These are phyloP conservation scores for Lapara coniferarum DNA, from an alignment of 2,888 invertebrate genomes.

Conservation along the genomic window DNA sequence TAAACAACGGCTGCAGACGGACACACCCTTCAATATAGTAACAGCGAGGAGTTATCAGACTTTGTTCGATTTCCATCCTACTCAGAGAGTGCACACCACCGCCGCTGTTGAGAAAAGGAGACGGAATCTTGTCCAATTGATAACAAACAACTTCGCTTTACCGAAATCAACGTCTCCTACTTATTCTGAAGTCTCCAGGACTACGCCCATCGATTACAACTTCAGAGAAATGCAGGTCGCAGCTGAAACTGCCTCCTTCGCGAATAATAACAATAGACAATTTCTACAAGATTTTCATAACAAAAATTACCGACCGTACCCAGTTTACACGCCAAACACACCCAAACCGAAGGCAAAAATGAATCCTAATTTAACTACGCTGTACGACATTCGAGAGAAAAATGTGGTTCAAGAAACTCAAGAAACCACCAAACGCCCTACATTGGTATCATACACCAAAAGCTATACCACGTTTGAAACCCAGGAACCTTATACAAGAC, in stretches of 20 bases:
- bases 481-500: constrained; percentile 75
- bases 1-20: constrained; percentile 64
- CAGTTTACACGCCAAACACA: constrained; percentile 71
- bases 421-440: constrained; percentile 68
- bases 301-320: constrained; percentile 73
- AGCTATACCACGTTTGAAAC: constrained; percentile 62
- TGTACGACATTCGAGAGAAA: constrained; percentile 73
- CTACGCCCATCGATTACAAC: constrained; percentile 69
- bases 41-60: constrained; percentile 68
- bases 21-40: constrained; percentile 53
- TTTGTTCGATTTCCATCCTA: constrained; percentile 64
- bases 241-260: constrained; percentile 91
- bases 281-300: constrained; percentile 70
- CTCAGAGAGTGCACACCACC: constrained; percentile 65
- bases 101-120: constrained; percentile 69
- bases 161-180: constrained; percentile 64
- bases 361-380: constrained; percentile 72
- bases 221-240: constrained; percentile 87
- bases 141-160: constrained; percentile 67
- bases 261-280: constrained; percentile 79
- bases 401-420: constrained; percentile 40
- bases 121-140: constrained; percentile 71
- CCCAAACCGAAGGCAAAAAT: constrained; percentile 60
- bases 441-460: constrained; percentile 73
- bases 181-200: constrained; percentile 65